Percentiles rank a stretch among this genome's conserved stretches.
Conservation (phyloP, 2,797 vertebrate genomes). For the Chloroceryle inda region DNA sequence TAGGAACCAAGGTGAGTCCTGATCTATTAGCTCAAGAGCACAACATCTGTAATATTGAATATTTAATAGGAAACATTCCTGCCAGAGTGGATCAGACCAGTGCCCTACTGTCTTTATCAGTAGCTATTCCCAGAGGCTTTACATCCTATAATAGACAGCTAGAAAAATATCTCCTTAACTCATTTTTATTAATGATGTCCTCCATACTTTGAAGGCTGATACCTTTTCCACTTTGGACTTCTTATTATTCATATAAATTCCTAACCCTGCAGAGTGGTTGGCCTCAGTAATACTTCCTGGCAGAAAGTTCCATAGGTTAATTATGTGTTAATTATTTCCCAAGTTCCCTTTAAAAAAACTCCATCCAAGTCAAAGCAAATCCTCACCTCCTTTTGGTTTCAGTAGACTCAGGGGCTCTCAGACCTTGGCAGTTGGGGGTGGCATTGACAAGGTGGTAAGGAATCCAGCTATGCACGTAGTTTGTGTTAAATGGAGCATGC, state of each 20-base stretch:
- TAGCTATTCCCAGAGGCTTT: not conserved
- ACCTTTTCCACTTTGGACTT: constrained; percentile 51
- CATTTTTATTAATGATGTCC: constrained; percentile 36
- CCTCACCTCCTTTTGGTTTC: constrained; percentile 49
- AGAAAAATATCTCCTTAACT: constrained; percentile 30
- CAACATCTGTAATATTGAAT: not conserved
- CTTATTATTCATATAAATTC: constrained; percentile 62
- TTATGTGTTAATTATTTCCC: constrained; percentile 76
- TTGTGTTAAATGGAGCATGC: constrained; percentile 47
- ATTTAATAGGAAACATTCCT: constrained; percentile 33
- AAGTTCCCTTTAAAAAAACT: constrained; percentile 64
- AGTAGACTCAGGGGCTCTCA: constrained; percentile 44
- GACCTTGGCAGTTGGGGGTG: constrained; percentile 51
- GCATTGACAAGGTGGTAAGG: constrained; percentile 65
- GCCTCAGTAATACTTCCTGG: constrained; percentile 68
- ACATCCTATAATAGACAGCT: not conserved
- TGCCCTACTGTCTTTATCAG: constrained; percentile 7
- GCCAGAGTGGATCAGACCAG: not conserved
- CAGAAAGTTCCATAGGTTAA: constrained; percentile 72
- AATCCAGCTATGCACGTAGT: constrained; percentile 22
- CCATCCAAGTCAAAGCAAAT: constrained; percentile 59
- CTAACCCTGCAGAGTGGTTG: constrained; percentile 39
- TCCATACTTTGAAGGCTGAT: constrained; percentile 47
- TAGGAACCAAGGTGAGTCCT: not conserved
- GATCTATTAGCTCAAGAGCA: not conserved